These are phyloP conservation scores for Phataginus tetradactyla DNA, from an alignment of 2,797 vertebrate species.

Conservation along the genomic window DNA sequence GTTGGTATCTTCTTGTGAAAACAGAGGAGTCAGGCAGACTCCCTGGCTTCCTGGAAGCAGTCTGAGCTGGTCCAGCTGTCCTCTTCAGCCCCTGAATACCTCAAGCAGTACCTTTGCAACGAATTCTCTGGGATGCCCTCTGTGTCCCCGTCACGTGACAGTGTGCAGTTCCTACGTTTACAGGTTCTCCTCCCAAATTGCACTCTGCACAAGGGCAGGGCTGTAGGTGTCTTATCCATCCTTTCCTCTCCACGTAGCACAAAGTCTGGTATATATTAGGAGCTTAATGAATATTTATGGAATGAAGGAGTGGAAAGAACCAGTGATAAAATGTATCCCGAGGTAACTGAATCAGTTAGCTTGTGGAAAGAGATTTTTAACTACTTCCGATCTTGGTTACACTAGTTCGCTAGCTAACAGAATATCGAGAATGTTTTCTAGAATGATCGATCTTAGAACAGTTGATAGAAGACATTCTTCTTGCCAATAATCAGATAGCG, in stretches of 20 bases:
- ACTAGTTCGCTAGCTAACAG: not conserved
- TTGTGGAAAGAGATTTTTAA: conserved; percentile 36
- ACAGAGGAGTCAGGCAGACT: not conserved
- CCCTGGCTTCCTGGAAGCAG: not conserved
- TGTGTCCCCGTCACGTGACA: not conserved
- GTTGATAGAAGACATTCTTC: not conserved
- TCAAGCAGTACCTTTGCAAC: not conserved
- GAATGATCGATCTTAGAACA: not conserved
- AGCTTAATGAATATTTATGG: conserved; percentile 13
- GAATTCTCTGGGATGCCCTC: not conserved
- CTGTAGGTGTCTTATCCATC: not conserved
- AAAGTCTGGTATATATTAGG: conserved; percentile 24
- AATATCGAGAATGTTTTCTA: conserved; percentile 5
- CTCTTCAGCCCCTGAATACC: not conserved
- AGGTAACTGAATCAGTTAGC: conserved; percentile 7
- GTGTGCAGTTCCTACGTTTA: not conserved
- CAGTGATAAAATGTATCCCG: not conserved
- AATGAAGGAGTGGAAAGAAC: conserved; percentile 22
- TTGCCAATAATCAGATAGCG: not conserved
- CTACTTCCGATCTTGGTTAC: not conserved
- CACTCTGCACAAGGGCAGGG: not conserved
- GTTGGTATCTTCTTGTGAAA: conserved; percentile 25
- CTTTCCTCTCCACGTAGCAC: not conserved
- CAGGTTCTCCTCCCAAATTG: not conserved
- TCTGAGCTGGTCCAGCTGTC: not conserved